Evolutionary conservation across 2,797 vertebrate genomes (phyloP).

Genomic region (Danio aesculapii): DNA sequence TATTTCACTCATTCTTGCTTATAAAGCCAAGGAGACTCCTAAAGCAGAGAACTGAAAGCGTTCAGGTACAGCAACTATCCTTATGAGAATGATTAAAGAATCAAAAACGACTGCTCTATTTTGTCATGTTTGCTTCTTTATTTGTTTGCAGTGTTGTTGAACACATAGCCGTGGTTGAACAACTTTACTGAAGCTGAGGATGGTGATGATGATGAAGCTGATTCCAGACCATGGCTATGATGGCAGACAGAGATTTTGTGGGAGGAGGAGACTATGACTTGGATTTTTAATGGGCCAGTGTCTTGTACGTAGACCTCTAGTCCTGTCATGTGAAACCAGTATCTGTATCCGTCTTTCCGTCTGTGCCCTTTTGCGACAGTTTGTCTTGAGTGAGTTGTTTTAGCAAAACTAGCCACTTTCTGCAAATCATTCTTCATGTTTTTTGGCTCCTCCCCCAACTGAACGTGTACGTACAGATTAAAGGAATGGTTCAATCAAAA

Average conservation of each 20-base stretch:
- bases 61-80: conserved; percentile 34
- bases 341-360: conserved; percentile 64
- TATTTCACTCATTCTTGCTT: conserved; percentile 28
- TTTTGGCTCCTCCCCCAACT: conserved; percentile 22
- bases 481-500: conserved; percentile 39
- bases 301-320: conserved; percentile 64
- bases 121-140: neutral
- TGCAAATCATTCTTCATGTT: conserved; percentile 60
- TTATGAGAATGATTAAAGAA: neutral
- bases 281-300: conserved; percentile 64
- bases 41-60: conserved; percentile 59
- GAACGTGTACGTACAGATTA: conserved; percentile 4
- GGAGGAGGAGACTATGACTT: conserved; percentile 40
- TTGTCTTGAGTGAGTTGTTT: conserved; percentile 60
- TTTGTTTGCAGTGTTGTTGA: conserved; percentile 14
- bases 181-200: conserved; percentile 15
- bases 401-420: conserved; percentile 65
- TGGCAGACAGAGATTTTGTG: conserved; percentile 32
- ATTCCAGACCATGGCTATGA: conserved; percentile 49
- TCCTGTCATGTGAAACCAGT: conserved; percentile 69
- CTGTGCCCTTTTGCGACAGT: conserved; percentile 68
- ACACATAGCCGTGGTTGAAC: conserved; percentile 42
- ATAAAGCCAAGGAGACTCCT: conserved; percentile 72
- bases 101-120: neutral
- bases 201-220: conserved; percentile 33